phyloP scores from a whole-genome alignment of 2,888 invertebrate species.

The Parnassius glacialis region DNA sequence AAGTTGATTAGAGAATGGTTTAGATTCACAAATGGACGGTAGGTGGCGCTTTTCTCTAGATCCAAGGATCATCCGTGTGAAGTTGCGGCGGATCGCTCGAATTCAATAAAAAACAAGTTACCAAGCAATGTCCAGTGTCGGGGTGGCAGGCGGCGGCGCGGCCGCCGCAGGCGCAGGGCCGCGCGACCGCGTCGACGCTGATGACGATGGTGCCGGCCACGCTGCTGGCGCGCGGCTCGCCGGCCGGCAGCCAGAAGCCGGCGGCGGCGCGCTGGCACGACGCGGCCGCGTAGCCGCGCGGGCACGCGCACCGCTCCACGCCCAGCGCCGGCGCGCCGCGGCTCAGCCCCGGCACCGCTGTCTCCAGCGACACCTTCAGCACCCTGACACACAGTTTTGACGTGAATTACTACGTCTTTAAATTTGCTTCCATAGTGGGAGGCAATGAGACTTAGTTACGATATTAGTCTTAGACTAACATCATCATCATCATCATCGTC shows the following conservation, averaged over 20 bases:
- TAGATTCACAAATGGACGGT: too few species aligned
- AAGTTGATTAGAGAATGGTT: too few species aligned
- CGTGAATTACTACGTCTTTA: too few species aligned
- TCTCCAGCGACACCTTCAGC: constrained; percentile 90
- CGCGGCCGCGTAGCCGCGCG: constrained; percentile 88
- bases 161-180: constrained; percentile 90
- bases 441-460: too few species aligned
- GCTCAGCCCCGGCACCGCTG: constrained; percentile 85
- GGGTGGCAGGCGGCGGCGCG: constrained; percentile 89
- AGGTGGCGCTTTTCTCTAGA: too few species aligned
- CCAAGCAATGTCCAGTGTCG: constrained; percentile 92
- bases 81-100: too few species aligned
- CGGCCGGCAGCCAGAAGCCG: constrained; percentile 88
- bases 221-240: constrained; percentile 57
- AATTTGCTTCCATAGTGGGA: too few species aligned
- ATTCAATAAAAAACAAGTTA: constrained; percentile 56
- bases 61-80: too few species aligned
- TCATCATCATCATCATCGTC: too few species aligned
- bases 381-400: constrained; percentile 52
- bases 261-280: constrained; percentile 94
- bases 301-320: constrained; percentile 93
- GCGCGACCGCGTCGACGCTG: constrained; percentile 88
- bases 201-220: constrained; percentile 87
- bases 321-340: constrained; percentile 87
- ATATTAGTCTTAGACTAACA: too few species aligned